Evolutionary conservation across 2,797 vertebrate genomes (phyloP), one percentile per base, ranked within the genome.

Genomic region (Alfaro cultratus): DNA sequence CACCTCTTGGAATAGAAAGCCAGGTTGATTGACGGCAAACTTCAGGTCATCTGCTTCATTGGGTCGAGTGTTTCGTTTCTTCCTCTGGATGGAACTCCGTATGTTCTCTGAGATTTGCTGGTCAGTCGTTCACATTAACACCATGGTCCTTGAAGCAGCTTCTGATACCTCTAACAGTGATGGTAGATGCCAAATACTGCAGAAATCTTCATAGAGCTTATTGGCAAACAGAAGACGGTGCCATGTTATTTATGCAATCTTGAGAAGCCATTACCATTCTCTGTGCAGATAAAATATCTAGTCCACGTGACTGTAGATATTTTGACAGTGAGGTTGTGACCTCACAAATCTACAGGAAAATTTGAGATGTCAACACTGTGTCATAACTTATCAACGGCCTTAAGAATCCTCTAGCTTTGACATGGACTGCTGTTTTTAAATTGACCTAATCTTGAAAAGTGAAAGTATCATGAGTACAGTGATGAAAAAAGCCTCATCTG

Each of bases 331-430:
- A 41, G 29, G 53, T 31, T 18, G 55, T 62, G n/a, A 45, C 74
- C 41, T 75, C 26, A 45, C 60, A 75, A 26, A 60, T 31, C 26
- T 4, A 13, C 26, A 75, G 39, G 39, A 60, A 75, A 45, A 60
- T 39, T 53, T 60, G 74, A 45, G 36, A 53, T 11, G 74, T 29
- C 16, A 75, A 45, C 13, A 60, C 12, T 43, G 74, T 75, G 12
- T 75, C 53, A 60, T 57, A 75, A 36, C 23, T 43, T 53, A 45
- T 43, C 36, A 45, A 26, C 7, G 51, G 21, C 18, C 55, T 51
- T 16, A 55, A 53, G 73, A 57, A 75, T 39, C 51, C 23, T 74
- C 51, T 74, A 55, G 73, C 73, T 55, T 74, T 43, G 43, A 74
- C 51, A 57, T 26, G 51, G 26, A 41, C 36, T 41, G 73, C 34